phyloP scores from a whole-genome alignment of 1,140 invertebrate species.

The Anastatus disparis region DNA sequence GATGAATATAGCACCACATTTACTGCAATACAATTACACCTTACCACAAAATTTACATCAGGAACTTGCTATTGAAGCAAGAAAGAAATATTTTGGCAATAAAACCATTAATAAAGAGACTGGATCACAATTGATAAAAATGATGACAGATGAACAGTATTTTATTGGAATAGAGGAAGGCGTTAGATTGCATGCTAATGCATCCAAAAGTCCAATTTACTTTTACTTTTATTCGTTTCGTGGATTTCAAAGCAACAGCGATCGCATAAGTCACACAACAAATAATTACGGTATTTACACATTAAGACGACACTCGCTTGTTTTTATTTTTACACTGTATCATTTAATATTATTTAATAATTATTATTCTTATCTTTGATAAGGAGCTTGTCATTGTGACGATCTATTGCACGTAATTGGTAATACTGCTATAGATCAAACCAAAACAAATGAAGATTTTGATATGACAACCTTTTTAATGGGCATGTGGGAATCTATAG shows the following conservation, averaged over 20 bases:
- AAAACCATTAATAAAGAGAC: not conserved
- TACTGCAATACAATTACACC: slow-evolving; percentile 18
- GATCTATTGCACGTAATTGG: not conserved
- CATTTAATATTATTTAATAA: not conserved
- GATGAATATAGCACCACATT: not conserved
- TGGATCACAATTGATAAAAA: not conserved
- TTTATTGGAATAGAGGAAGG: not conserved
- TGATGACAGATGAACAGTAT: slow-evolving; percentile 16
- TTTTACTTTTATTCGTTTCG: slow-evolving; percentile 11
- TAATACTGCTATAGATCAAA: not conserved
- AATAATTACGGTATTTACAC: not conserved
- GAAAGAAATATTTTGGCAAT: slow-evolving; percentile 4
- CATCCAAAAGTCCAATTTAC: not conserved
- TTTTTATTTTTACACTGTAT: too few relatives aligned
- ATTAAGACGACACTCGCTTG: too few relatives aligned
- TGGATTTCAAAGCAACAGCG: not conserved
- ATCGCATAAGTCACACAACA: not conserved
- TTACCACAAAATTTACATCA: not conserved
- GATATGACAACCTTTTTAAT: not conserved
- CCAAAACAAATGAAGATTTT: not conserved
- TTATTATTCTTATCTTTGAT: not conserved
- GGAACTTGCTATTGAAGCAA: not conserved
- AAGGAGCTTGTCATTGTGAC: not conserved
- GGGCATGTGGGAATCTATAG: slow-evolving; percentile 11
- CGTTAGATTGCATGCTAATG: not conserved